Conservation (phyloP, 2,113 vertebrate species). For the Colossoma macropomum region DNA sequence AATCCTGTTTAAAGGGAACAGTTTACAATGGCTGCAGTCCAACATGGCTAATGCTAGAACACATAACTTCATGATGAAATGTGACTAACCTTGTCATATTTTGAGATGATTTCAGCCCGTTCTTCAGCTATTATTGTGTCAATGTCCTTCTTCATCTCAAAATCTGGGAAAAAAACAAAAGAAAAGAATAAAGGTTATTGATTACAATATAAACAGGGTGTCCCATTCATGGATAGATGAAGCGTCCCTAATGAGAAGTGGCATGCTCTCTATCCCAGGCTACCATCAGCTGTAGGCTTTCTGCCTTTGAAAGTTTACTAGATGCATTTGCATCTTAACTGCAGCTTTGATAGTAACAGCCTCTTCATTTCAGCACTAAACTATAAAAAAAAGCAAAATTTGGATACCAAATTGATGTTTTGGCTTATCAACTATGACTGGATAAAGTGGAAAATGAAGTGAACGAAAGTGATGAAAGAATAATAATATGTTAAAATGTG, state of each 20-base stretch:
- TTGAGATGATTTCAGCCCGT: slow-evolving; percentile 86
- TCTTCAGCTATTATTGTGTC: slow-evolving; percentile 88
- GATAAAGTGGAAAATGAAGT: no score
- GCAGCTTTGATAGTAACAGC: no score
- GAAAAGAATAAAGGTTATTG: not conserved
- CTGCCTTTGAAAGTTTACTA: no score
- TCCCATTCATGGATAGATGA: no score
- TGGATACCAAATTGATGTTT: no score
- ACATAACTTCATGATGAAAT: not conserved
- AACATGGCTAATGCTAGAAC: not conserved
- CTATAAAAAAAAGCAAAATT: no score
- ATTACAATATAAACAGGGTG: not conserved
- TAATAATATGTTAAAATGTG: no score
- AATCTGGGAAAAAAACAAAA: slow-evolving; percentile 74
- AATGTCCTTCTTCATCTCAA: slow-evolving; percentile 95
- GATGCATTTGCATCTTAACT: no score
- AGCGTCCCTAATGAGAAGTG: not conserved
- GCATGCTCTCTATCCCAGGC: not conserved
- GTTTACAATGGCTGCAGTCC: not conserved
- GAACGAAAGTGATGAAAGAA: no score
- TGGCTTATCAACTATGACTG: no score
- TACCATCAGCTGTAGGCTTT: no score
- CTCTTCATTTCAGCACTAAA: no score
- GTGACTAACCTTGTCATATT: slow-evolving; percentile 87
- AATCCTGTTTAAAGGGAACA: not conserved